Percentiles rank a stretch among this genome's conserved stretches.
phyloP scores from a whole-genome alignment of 2,888 invertebrate genomes.

The Ochropleura plecta region DNA sequence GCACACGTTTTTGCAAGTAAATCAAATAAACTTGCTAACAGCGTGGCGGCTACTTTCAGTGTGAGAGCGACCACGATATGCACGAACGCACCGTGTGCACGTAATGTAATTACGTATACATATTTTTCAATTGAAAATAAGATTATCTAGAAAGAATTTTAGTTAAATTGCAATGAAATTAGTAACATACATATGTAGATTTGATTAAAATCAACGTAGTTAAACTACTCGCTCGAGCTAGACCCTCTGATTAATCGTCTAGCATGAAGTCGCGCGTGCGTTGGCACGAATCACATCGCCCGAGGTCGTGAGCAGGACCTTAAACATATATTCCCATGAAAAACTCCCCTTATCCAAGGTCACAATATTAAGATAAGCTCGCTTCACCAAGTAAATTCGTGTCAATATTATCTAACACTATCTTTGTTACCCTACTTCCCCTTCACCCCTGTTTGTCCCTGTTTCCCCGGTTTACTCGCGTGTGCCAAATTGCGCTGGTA shows the following conservation, averaged over 20 bases:
- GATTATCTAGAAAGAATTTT: too few relatives aligned
- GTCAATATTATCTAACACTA: conserved; percentile 58
- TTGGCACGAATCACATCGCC: not conserved
- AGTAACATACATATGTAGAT: too few relatives aligned
- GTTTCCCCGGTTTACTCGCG: conserved; percentile 44
- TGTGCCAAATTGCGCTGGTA: conserved; percentile 58
- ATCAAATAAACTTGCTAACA: not conserved
- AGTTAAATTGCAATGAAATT: too few relatives aligned
- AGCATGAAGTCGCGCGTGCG: not conserved
- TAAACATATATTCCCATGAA: conserved; percentile 21
- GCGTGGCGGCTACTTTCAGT: not conserved
- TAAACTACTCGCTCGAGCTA: too few relatives aligned
- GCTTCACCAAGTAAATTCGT: conserved; percentile 29
- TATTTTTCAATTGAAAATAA: too few relatives aligned
- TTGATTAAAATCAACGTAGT: too few relatives aligned
- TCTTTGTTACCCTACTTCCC: conserved; percentile 43
- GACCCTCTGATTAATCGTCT: too few relatives aligned
- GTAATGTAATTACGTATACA: too few relatives aligned
- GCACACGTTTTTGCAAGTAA: not conserved
- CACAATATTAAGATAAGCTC: conserved; percentile 50
- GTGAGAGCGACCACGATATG: too few relatives aligned
- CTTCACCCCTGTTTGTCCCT: conserved; percentile 6
- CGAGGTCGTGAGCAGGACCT: not conserved
- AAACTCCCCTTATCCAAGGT: conserved; percentile 37
- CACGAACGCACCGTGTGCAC: too few relatives aligned